phyloP scores from a whole-genome alignment of 2,888 invertebrate genomes.

The Entomobrya multifasciata region DNA sequence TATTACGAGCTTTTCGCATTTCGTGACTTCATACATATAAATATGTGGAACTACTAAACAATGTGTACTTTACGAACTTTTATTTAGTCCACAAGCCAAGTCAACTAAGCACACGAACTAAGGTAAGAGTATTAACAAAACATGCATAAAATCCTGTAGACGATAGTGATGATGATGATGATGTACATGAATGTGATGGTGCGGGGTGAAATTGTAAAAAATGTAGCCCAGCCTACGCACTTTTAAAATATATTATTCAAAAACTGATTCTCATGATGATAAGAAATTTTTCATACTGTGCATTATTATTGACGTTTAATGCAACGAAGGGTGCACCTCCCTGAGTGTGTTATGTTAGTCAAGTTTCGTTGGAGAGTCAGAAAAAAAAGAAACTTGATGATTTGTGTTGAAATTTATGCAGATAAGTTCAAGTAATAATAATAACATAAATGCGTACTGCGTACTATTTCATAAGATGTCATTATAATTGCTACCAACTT shows the following conservation, averaged over 20 bases:
- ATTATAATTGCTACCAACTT: not conserved
- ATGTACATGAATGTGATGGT: not conserved
- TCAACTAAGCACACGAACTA: no score
- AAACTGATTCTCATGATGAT: slow-evolving; percentile 31
- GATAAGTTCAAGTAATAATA: no score
- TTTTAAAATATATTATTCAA: not conserved
- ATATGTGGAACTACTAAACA: slow-evolving; percentile 27
- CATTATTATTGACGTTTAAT: not conserved
- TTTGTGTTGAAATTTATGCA: not conserved
- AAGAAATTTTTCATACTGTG: not conserved
- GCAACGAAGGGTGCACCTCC: not conserved
- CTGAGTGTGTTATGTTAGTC: no score
- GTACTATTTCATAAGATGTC: slow-evolving; percentile 7
- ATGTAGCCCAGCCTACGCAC: slow-evolving; percentile 45
- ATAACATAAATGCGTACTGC: not conserved
- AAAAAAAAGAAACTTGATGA: not conserved
- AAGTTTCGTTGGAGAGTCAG: not conserved
- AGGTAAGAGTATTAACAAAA: not conserved
- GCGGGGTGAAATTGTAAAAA: not conserved
- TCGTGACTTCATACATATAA: not conserved
- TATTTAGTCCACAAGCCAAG: slow-evolving; percentile 5
- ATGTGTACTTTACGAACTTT: slow-evolving; percentile 28
- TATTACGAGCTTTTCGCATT: slow-evolving; percentile 25
- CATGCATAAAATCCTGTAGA: not conserved
- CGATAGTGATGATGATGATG: no score